Conservation (phyloP, 2,888 invertebrate genomes). For the Tholera decimalis region DNA sequence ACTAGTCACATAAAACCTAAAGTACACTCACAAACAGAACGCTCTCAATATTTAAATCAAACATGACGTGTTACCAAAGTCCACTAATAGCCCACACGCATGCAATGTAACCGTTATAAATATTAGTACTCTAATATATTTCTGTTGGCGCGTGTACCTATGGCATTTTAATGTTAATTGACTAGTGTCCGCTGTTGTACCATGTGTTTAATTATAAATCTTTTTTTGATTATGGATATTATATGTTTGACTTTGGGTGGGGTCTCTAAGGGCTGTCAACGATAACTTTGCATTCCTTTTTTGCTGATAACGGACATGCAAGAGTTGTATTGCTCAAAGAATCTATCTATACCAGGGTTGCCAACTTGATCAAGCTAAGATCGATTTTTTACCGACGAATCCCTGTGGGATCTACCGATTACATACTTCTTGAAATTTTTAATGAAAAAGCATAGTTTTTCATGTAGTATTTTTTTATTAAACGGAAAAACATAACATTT, state of each 20-base stretch:
- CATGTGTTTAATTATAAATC: slow-evolving; percentile 62
- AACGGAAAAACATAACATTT: too few relatives aligned
- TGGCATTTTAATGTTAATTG: slow-evolving; percentile 67
- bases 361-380: too few relatives aligned
- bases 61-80: slow-evolving; percentile 62
- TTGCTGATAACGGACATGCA: slow-evolving; percentile 31
- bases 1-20: neutral
- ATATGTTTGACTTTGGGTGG: slow-evolving; percentile 32
- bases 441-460: too few relatives aligned
- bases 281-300: slow-evolving; percentile 24
- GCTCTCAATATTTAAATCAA: slow-evolving; percentile 65
- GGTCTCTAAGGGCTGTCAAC: slow-evolving; percentile 15
- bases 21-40: slow-evolving; percentile 41
- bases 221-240: slow-evolving; percentile 63
- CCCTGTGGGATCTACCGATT: too few relatives aligned
- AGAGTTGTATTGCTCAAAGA: neutral
- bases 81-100: slow-evolving; percentile 70
- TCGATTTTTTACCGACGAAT: too few relatives aligned
- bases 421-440: too few relatives aligned
- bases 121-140: slow-evolving; percentile 65
- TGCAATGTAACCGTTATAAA: slow-evolving; percentile 71
- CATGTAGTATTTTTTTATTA: too few relatives aligned
- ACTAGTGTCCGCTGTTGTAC: slow-evolving; percentile 52
- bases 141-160: slow-evolving; percentile 50
- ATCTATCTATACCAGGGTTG: too few relatives aligned